These are phyloP conservation scores for Tinamus major DNA, from an alignment of 2,797 vertebrate species.

Conservation along the genomic window DNA sequence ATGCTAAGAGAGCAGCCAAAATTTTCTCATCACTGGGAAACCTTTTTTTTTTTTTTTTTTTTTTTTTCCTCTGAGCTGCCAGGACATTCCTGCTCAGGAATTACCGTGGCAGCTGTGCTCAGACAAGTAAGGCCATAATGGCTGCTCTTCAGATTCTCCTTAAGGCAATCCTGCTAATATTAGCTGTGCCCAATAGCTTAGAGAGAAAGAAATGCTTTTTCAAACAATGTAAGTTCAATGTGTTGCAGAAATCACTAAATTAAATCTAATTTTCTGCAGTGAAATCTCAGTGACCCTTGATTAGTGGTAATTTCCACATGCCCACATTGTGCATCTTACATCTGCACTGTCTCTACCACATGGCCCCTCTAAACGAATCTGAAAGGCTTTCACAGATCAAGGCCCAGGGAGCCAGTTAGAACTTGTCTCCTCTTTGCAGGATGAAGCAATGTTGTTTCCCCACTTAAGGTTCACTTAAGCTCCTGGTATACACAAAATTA, in stretches of 20 bases:
- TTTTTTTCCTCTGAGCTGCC: background rate
- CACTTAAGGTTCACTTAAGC: conserved; percentile 19
- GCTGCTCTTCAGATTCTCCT: background rate
- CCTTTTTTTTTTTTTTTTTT: background rate
- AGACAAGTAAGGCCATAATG: background rate
- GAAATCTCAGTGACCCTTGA: background rate
- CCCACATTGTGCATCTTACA: background rate
- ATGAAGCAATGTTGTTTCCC: conserved; percentile 24
- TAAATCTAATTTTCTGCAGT: background rate
- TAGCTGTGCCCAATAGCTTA: background rate
- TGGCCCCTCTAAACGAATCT: background rate
- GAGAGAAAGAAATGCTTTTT: background rate
- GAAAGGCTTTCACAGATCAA: conserved; percentile 5
- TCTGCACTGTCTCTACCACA: background rate
- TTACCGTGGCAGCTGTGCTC: background rate
- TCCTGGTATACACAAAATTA: background rate
- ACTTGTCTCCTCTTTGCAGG: conserved; percentile 1
- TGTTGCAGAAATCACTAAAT: background rate
- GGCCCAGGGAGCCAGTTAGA: background rate
- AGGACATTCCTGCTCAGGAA: background rate
- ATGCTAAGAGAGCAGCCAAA: background rate
- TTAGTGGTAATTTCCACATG: background rate
- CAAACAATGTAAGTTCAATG: background rate
- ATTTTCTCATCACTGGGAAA: background rate
- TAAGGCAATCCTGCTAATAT: background rate